phyloP scores from a whole-genome alignment of 2,797 vertebrate species.

The Loriculus beryllinus region DNA sequence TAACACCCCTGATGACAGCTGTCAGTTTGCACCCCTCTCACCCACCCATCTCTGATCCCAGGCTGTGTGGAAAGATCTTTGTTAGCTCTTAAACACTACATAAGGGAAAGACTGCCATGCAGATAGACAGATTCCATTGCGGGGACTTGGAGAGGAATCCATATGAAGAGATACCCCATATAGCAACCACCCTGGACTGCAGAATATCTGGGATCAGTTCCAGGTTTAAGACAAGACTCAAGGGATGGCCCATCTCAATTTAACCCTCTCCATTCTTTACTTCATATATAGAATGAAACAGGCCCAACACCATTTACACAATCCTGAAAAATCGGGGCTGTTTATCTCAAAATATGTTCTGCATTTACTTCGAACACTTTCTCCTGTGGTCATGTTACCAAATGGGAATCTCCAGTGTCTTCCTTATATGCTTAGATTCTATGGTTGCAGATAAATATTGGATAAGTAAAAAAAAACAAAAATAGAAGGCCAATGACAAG shows the following conservation, averaged over 20 bases:
- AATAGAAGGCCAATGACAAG: background rate
- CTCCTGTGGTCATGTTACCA: background rate
- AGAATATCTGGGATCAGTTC: background rate
- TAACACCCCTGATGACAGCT: background rate
- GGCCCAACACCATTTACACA: background rate
- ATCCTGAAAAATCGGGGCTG: background rate
- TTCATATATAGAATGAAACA: background rate
- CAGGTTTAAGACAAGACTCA: background rate
- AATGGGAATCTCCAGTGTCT: background rate
- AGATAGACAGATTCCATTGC: background rate
- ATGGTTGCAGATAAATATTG: background rate
- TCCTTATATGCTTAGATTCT: background rate
- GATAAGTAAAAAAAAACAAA: background rate
- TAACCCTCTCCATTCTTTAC: background rate
- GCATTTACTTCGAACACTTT: background rate
- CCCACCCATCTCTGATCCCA: background rate
- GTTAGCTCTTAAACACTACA: background rate
- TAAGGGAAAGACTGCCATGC: background rate
- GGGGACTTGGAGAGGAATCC: background rate
- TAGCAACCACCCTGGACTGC: background rate
- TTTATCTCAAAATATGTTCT: background rate
- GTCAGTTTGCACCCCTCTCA: background rate
- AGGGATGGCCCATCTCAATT: background rate
- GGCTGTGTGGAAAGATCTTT: fast-evolving
- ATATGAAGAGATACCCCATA: background rate